A percentile compares a stretch with the other conserved stretches of the same genome.
Conservation (phyloP, 2,113 vertebrate genomes). For the Rhizomys pruinosus region DNA sequence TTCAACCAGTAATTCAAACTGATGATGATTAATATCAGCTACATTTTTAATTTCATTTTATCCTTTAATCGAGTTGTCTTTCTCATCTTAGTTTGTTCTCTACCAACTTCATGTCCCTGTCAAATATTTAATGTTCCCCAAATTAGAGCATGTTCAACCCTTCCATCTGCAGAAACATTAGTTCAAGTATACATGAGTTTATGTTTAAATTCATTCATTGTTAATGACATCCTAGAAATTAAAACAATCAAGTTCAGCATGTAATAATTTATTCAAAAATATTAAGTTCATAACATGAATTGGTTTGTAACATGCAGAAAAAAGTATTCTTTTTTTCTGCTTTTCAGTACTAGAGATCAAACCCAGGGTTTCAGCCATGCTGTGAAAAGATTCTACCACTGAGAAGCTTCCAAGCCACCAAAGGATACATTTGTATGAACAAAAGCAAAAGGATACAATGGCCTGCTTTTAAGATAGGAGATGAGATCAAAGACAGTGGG, state of each 20-base stretch:
- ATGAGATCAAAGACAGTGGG: background rate
- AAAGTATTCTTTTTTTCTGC: background rate
- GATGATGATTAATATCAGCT: background rate
- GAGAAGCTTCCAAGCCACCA: background rate
- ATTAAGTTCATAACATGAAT: background rate
- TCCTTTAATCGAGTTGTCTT: conserved; percentile 43
- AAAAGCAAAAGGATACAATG: background rate
- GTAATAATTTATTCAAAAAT: conserved; percentile 27
- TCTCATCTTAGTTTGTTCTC: background rate
- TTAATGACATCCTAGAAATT: background rate
- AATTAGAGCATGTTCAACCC: conserved; percentile 27
- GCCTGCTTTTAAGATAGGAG: background rate
- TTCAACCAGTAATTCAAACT: conserved; percentile 19
- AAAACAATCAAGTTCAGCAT: background rate
- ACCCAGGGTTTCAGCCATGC: background rate
- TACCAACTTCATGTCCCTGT: background rate
- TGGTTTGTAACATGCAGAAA: background rate
- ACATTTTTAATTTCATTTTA: conserved; percentile 16
- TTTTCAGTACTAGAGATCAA: background rate
- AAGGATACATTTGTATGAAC: background rate
- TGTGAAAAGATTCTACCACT: background rate
- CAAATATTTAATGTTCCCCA: conserved; percentile 48
- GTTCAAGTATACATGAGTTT: background rate
- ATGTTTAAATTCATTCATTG: background rate
- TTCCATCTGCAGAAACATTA: conserved; percentile 5